A percentile compares a stretch with the other conserved stretches of the same genome.
Evolutionary conservation across 2,113 vertebrate species (phyloP).

Genomic region (Crypturellus undulatus): DNA sequence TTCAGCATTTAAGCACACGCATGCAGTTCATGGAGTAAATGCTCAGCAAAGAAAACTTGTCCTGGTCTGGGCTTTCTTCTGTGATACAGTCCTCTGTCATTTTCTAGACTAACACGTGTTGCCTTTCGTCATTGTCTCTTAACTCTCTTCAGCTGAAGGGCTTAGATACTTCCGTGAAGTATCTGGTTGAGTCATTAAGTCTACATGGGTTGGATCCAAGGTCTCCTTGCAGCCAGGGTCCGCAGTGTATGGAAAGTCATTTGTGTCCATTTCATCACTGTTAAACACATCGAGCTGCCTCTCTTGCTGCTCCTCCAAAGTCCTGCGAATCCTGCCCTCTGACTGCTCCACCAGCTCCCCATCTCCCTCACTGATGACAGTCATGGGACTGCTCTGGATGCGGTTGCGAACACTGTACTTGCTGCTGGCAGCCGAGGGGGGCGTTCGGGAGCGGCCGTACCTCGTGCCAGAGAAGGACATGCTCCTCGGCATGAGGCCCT

Average conservation of each 20-base stretch:
- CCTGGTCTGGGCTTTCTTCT: conserved; percentile 52
- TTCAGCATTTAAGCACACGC: conserved; percentile 34
- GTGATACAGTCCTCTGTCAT: neutral
- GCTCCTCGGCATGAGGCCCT: conserved; percentile 84
- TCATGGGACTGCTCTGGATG: conserved; percentile 98
- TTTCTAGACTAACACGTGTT: conserved; percentile 5
- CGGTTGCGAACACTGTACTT: conserved; percentile 91
- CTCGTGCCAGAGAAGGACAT: conserved; percentile 84
- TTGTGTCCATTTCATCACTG: conserved; percentile 34
- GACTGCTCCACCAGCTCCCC: conserved; percentile 84
- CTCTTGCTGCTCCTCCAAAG: conserved; percentile 39
- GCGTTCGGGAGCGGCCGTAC: conserved; percentile 90
- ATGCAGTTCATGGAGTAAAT: conserved; percentile 46
- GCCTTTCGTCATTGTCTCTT: conserved; percentile 25
- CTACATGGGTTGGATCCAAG: conserved; percentile 1
- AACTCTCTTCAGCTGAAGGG: conserved; percentile 82
- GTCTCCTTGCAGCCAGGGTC: conserved; percentile 11
- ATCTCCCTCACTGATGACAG: conserved; percentile 95
- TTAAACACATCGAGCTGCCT: conserved; percentile 50
- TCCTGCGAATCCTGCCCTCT: conserved; percentile 66
- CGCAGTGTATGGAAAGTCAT: conserved; percentile 6
- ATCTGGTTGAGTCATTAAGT: conserved; percentile 36
- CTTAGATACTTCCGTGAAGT: conserved; percentile 72
- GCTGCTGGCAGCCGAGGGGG: conserved; percentile 96
- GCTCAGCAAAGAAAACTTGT: conserved; percentile 53